Base-by-base conservation (phyloP, 2,888 invertebrate genomes). In the Penaeus monodon region DNA sequence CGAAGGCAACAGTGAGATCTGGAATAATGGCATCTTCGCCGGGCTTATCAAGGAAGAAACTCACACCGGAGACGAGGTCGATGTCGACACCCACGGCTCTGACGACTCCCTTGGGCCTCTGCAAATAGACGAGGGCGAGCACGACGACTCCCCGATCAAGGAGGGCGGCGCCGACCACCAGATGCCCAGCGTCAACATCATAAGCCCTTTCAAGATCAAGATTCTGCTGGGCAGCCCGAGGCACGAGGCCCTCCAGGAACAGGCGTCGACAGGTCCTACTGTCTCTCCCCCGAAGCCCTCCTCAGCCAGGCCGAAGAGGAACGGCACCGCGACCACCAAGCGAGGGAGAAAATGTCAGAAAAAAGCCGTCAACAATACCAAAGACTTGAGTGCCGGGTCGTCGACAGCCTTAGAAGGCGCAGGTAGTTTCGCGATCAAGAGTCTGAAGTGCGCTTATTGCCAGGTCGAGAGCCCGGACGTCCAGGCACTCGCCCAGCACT, bases 181-280 rank as follows among this genome's bases (percentile, higher is more conserved):
- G 65, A 12, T 86, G 63, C 86, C 86, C 33, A 83, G 82, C 66
- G 86, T 86, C 20, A 86, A 86, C 73, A 86, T 86, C 38, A 86
- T 86, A 24, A 86, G 86, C 33, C 86, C 86, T 65, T 83, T 86
- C 64, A 86, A 86, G 38, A 86, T 86, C 57, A 86, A 83, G 49
- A 86, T 86, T 17, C 66, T 86, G 22, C 68, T 86, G 2, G 86
- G 86, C 29, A 83, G 49, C 77, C 81, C 86, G 27, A 77, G 78
- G 14, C 44, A 64, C 14, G 76, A 86, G 29, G 12, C 77, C 14
- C 77, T 68, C 33, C 77, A 57, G 57, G 57, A 17, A 57, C 57
- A 57, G 57, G 17, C 17, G 57, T 57, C 57, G 57, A 57, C 57
- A 17, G 57, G 57, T 2, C 14, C 57, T 17, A 17, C 57, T 20